Conservation (phyloP, 1,140 invertebrate species). For the Drosophila punjabiensis region DNA sequence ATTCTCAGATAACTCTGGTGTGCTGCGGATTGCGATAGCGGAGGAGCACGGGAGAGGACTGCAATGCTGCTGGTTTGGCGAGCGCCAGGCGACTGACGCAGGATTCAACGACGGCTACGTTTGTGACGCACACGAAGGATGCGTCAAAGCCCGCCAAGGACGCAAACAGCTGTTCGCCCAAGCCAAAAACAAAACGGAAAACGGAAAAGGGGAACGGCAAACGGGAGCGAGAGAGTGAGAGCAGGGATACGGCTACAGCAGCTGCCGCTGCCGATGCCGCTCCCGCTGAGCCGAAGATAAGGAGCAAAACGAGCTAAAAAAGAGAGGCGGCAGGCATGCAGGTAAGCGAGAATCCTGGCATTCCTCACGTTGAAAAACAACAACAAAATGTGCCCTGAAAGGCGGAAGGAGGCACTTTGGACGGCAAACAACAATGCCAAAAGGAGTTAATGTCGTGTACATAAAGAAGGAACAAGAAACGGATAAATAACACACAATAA, state of each 20-base stretch:
- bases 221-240: constrained; percentile 5
- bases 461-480: not conserved
- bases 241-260: constrained; percentile 14
- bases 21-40: constrained; percentile 14
- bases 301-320: not conserved
- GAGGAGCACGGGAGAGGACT: not conserved
- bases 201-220: not conserved
- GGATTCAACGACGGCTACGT: not conserved
- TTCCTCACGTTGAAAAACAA: constrained; percentile 4
- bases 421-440: not conserved
- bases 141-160: constrained; percentile 49
- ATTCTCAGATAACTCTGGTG: constrained; percentile 6
- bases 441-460: not conserved
- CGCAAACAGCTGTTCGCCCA: constrained; percentile 36
- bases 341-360: constrained; percentile 30
- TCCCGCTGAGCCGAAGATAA: constrained; percentile 25
- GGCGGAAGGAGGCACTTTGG: constrained; percentile 17
- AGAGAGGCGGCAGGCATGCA: constrained; percentile 28
- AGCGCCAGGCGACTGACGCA: constrained; percentile 52
- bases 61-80: constrained; percentile 53
- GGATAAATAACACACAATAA: not conserved
- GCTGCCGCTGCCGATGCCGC: constrained; percentile 29
- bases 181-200: constrained; percentile 19
- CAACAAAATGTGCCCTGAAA: constrained; percentile 10
- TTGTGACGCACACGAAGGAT: constrained; percentile 23